Evolutionary conservation across 2,888 invertebrate genomes (phyloP).

Genomic region (Seira sanloemensis): DNA sequence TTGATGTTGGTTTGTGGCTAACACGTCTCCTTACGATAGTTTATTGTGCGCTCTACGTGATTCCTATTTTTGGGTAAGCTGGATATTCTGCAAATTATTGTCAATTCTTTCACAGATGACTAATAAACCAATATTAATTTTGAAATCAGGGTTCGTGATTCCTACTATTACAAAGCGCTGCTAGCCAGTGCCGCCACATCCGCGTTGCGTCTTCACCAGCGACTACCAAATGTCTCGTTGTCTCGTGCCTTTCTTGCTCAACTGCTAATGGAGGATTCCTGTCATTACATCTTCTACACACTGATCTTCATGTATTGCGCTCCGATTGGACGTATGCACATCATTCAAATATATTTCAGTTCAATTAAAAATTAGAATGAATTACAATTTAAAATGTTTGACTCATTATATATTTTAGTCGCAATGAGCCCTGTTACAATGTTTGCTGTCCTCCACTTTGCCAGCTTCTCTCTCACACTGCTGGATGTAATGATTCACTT

Average conservation of each 20-base stretch:
- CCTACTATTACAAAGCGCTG: slow-evolving; percentile 92
- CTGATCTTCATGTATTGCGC: slow-evolving; percentile 94
- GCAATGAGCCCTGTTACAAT: slow-evolving; percentile 92
- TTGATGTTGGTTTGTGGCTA: slow-evolving; percentile 91
- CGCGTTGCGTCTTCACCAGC: slow-evolving; percentile 95
- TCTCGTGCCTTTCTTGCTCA: slow-evolving; percentile 88
- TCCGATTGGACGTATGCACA: slow-evolving; percentile 87
- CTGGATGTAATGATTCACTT: slow-evolving; percentile 89
- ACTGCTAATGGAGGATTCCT: slow-evolving; percentile 92
- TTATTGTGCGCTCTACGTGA: slow-evolving; percentile 88
- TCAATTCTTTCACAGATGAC: background rate
- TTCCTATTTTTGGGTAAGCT: slow-evolving; percentile 94
- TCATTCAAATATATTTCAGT: too few relatives aligned
- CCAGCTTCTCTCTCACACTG: slow-evolving; percentile 91
- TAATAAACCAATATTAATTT: too few relatives aligned
- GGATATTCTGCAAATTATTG: too few relatives aligned
- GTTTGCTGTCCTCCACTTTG: slow-evolving; percentile 94
- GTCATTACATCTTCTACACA: slow-evolving; percentile 97
- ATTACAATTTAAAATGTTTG: background rate
- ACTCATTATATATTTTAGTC: slow-evolving; percentile 79
- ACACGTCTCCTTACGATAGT: slow-evolving; percentile 89
- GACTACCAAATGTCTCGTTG: slow-evolving; percentile 89
- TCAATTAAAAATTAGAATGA: background rate
- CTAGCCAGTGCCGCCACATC: slow-evolving; percentile 96
- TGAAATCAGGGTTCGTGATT: too few relatives aligned